Conservation (phyloP, 2,888 invertebrate species). For the Pelosia muscerda region DNA sequence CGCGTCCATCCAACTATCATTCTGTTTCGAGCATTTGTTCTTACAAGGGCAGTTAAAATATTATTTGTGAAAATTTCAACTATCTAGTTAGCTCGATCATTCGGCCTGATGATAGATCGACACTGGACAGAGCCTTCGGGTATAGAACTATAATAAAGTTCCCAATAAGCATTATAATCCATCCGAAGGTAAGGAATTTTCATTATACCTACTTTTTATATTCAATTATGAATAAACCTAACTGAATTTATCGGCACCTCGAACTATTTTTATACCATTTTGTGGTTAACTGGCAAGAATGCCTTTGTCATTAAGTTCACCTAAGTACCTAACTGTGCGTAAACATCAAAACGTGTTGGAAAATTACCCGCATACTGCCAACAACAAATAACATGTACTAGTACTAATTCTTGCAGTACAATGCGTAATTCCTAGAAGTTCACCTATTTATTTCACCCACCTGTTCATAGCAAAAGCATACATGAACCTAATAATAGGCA, state of each 20-base stretch:
- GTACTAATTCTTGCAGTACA: neutral
- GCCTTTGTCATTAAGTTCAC: neutral
- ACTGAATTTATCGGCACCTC: neutral
- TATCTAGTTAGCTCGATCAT: no score
- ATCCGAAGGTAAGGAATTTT: no score
- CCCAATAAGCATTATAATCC: no score
- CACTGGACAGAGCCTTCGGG: no score
- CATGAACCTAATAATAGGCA: slow-evolving; percentile 95
- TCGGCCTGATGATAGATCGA: no score
- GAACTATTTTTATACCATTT: neutral
- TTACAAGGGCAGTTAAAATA: no score
- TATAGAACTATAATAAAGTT: no score
- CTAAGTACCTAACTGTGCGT: neutral
- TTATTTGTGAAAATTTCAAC: no score
- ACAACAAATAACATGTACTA: neutral
- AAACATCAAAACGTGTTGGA: neutral
- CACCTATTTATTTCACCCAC: slow-evolving; percentile 67
- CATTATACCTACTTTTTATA: neutral
- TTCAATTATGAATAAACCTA: neutral
- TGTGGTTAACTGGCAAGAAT: neutral
- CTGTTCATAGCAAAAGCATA: slow-evolving; percentile 99
- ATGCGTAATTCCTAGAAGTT: neutral
- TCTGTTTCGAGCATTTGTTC: no score
- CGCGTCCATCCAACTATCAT: no score
- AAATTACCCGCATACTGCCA: neutral